Evolutionary conservation across 2,888 invertebrate genomes (phyloP).

Genomic region (Allacma fusca): DNA sequence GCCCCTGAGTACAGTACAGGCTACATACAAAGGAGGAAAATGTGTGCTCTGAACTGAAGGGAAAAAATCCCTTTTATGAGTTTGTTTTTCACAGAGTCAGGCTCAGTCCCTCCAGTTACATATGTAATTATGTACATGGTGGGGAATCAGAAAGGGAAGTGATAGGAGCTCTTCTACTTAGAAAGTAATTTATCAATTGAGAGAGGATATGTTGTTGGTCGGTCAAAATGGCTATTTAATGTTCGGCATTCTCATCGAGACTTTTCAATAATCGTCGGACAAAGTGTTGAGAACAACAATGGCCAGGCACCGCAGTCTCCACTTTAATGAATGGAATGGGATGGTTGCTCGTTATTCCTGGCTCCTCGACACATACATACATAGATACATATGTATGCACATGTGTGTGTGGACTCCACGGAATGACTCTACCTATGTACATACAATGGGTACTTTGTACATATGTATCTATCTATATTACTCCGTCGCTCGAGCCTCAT

Average conservation of each 20-base stretch:
- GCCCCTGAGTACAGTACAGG: no score
- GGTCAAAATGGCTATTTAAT: conserved; percentile 18
- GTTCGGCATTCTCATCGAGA: conserved; percentile 23
- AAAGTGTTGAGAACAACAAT: conserved; percentile 30
- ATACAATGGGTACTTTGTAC: no score
- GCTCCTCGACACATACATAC: background rate
- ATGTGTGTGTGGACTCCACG: no score
- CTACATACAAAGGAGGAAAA: no score
- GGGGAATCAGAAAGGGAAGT: background rate
- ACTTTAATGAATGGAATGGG: conserved; percentile 26
- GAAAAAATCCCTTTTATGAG: no score
- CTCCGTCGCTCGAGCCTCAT: background rate
- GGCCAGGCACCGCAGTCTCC: background rate
- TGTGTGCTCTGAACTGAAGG: no score
- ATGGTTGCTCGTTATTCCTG: background rate
- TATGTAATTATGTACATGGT: no score
- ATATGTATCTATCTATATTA: no score
- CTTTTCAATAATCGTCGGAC: conserved; percentile 25
- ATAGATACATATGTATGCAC: no score
- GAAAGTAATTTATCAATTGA: conserved; percentile 16
- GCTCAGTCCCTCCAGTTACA: no score
- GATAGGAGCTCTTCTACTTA: background rate
- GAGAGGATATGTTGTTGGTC: background rate
- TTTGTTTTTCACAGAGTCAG: no score
- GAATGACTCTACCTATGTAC: no score